Percentiles rank a stretch among this genome's conserved stretches.
phyloP scores from a whole-genome alignment of 2,113 vertebrate species.

The Dinomys branickii region DNA sequence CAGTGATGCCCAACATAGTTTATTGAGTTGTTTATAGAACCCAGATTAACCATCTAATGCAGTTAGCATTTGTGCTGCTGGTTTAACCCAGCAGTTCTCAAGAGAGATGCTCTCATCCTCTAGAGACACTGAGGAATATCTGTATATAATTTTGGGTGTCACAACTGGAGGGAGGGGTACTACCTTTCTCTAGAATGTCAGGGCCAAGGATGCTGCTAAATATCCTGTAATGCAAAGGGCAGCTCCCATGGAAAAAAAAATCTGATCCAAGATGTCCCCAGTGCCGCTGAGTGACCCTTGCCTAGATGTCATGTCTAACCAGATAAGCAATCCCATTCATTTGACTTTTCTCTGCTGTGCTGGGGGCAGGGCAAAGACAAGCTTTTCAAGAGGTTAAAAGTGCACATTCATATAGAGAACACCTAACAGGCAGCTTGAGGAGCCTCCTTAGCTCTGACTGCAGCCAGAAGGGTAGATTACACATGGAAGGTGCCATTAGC shows the following conservation, averaged over 20 bases:
- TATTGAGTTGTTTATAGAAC: not conserved
- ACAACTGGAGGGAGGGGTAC: not conserved
- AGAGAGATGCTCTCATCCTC: not conserved
- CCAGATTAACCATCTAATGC: not conserved
- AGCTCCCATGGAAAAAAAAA: not conserved
- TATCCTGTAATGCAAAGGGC: not conserved
- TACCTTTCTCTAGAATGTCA: not conserved
- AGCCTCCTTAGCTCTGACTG: not conserved
- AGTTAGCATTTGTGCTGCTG: not conserved
- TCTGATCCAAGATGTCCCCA: not conserved
- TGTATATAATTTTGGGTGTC: not conserved
- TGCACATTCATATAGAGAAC: not conserved
- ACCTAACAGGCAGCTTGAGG: too few relatives aligned
- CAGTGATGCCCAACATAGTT: not conserved
- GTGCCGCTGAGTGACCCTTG: not conserved
- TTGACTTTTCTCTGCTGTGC: not conserved
- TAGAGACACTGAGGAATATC: not conserved
- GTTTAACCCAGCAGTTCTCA: not conserved
- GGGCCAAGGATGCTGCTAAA: not conserved
- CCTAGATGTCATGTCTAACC: not conserved
- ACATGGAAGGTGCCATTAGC: not conserved
- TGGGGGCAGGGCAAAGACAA: not conserved
- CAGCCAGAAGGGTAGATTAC: not conserved
- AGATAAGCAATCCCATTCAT: not conserved
- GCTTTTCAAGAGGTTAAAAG: not conserved